Conservation (phyloP, 2,113 vertebrate genomes). For the Gymnocephalus cernua region DNA sequence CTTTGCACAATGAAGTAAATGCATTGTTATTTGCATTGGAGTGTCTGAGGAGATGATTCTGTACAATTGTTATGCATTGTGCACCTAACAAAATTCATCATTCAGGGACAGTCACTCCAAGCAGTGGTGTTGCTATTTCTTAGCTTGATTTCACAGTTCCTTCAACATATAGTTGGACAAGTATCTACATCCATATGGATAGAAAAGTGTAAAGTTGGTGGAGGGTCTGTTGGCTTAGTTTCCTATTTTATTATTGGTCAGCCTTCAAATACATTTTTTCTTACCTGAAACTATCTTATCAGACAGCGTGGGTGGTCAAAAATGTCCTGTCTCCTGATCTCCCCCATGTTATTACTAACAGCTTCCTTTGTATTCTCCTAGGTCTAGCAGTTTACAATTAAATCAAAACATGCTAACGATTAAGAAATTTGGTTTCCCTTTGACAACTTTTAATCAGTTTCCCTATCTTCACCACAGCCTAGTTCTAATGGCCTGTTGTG, state of each 20-base stretch:
- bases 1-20: constrained; percentile 21
- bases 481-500: background rate
- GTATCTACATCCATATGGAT: background rate
- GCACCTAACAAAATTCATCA: constrained; percentile 61
- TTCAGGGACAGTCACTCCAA: constrained; percentile 71
- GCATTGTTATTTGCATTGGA: constrained; percentile 58
- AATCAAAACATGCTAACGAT: background rate
- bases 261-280: background rate
- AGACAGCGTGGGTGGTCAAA: background rate
- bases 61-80: constrained; percentile 61
- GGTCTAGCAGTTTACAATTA: background rate
- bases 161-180: background rate
- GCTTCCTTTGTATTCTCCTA: background rate
- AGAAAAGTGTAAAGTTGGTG: background rate
- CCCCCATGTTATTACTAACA: background rate
- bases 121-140: constrained; percentile 34
- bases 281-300: background rate
- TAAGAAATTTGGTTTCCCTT: background rate
- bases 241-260: background rate
- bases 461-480: background rate
- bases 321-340: background rate
- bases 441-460: background rate
- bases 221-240: background rate
- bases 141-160: constrained; percentile 13
- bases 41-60: constrained; percentile 38